Conservation (phyloP, 64 coral and sea anemone species). For the Acropora yongei region DNA sequence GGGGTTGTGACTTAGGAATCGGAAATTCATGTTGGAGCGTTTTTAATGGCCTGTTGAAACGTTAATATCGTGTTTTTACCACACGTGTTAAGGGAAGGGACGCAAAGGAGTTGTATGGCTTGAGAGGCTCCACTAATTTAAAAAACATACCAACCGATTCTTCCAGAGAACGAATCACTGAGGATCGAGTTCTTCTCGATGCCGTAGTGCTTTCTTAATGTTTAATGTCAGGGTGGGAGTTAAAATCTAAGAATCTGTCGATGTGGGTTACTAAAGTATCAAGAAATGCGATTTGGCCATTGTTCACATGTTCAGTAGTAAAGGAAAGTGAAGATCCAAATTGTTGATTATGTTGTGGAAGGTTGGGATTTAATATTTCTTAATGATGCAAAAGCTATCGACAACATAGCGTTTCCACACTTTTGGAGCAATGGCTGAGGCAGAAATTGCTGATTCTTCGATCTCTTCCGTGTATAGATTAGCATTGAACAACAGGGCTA, state of each 20-base stretch:
- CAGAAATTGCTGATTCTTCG: slow-evolving; percentile 2
- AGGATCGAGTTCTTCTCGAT: background rate
- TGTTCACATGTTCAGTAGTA: background rate
- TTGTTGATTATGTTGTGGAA: slow-evolving; percentile 24
- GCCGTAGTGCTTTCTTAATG: slow-evolving; percentile 30
- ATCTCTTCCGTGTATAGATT: slow-evolving; percentile 32
- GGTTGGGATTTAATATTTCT: background rate
- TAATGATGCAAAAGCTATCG: slow-evolving; percentile 45
- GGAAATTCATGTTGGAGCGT: slow-evolving; percentile 31
- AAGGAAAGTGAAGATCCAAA: slow-evolving; percentile 25
- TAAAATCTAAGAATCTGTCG: background rate
- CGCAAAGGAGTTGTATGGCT: background rate
- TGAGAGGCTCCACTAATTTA: background rate
- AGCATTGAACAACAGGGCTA: slow-evolving; percentile 6
- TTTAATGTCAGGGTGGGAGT: background rate
- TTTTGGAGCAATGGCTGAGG: slow-evolving; percentile 9
- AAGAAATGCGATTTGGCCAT: slow-evolving; percentile 37
- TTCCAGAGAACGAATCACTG: background rate
- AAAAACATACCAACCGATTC: slow-evolving; percentile 32
- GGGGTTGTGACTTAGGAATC: background rate
- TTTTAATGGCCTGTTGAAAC: slow-evolving; percentile 18
- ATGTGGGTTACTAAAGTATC: slow-evolving; percentile 24
- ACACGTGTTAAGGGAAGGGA: slow-evolving; percentile 24
- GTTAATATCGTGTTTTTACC: background rate
- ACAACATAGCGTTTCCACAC: slow-evolving; percentile 25